Conservation (phyloP, 2,888 invertebrate species). For the Stegana nigrithorax region DNA sequence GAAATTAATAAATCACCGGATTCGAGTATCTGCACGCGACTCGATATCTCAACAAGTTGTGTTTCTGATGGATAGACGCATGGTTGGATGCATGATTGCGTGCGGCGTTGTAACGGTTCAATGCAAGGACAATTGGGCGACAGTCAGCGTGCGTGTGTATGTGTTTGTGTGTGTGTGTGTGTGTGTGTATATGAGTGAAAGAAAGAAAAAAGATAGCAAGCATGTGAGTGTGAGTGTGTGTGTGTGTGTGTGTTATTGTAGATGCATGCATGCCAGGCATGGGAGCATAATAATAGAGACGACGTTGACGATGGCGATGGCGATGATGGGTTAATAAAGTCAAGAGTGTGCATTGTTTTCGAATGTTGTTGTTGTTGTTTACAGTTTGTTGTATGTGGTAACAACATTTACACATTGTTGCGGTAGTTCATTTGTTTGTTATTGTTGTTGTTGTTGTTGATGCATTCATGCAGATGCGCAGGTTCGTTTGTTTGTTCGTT, state of each 20-base stretch:
- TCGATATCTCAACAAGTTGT: constrained; percentile 75
- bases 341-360: no score
- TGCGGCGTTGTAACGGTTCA: neutral
- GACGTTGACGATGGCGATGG: neutral
- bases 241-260: neutral
- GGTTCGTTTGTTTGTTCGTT: neutral
- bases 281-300: neutral
- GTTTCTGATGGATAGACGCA: constrained; percentile 69
- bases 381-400: neutral
- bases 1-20: constrained; percentile 90
- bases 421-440: no score
- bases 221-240: no score
- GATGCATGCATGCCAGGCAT: neutral
- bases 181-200: neutral
- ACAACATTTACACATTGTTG: neutral
- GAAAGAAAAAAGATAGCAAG: neutral
- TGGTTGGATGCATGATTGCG: constrained; percentile 35
- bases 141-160: neutral
- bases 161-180: no score
- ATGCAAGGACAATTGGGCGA: neutral
- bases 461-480: neutral
- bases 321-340: neutral
- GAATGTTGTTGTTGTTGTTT: neutral
- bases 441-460: neutral
- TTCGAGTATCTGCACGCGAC: constrained; percentile 86